A percentile compares a stretch with the other conserved stretches of the same genome.
phyloP scores from a whole-genome alignment of 1,140 invertebrate species.

The Dreissena polymorpha region DNA sequence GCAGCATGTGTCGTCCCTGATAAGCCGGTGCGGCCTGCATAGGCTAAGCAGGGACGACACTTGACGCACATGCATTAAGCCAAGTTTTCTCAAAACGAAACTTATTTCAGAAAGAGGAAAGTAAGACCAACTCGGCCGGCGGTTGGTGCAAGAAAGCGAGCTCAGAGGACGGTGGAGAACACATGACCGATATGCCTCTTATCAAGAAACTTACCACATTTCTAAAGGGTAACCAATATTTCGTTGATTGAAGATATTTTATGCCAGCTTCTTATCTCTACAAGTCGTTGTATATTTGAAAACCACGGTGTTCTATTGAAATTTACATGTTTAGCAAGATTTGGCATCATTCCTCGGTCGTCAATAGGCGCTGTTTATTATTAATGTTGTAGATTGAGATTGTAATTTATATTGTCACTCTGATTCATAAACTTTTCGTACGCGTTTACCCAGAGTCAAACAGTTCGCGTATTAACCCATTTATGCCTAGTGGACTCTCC shows the following conservation, averaged over 20 bases:
- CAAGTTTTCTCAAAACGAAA: too few relatives aligned
- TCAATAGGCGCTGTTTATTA: too few relatives aligned
- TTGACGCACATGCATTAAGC: too few relatives aligned
- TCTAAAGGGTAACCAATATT: slow-evolving; percentile 20
- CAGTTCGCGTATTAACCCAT: neutral
- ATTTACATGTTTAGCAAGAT: too few relatives aligned
- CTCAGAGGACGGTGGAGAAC: slow-evolving; percentile 39
- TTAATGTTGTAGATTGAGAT: too few relatives aligned
- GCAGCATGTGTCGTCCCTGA: too few relatives aligned
- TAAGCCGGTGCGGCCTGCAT: too few relatives aligned
- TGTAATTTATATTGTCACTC: neutral
- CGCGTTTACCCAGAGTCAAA: neutral
- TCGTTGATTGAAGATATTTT: neutral
- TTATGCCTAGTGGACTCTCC: too few relatives aligned
- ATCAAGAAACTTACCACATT: slow-evolving; percentile 48
- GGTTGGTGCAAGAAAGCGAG: slow-evolving; percentile 54
- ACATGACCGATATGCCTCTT: slow-evolving; percentile 52
- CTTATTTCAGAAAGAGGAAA: slow-evolving; percentile 20
- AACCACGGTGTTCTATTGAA: too few relatives aligned
- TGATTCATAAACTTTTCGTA: neutral
- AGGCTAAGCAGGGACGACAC: too few relatives aligned
- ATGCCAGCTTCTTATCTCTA: neutral
- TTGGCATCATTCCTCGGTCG: too few relatives aligned
- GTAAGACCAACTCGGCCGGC: slow-evolving; percentile 34
- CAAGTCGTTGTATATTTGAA: neutral